phyloP scores from a whole-genome alignment of 2,797 vertebrate species.

The Nannoperca obscura region DNA sequence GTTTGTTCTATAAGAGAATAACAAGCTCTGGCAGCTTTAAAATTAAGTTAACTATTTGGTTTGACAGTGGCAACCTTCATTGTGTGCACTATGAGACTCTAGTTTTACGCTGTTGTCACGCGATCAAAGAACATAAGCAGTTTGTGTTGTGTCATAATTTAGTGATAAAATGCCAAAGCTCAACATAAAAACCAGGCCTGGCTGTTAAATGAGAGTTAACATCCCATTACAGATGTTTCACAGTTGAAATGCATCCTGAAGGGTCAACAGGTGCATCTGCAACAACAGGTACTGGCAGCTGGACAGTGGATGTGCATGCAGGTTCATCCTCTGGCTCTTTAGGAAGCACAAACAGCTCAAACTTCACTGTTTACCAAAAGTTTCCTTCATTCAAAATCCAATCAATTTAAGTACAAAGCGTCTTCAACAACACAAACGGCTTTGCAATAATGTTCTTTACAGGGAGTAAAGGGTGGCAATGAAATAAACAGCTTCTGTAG shows the following conservation, averaged over 20 bases:
- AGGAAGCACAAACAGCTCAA: background rate
- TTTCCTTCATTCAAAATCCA: constrained; percentile 4
- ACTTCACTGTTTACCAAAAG: background rate
- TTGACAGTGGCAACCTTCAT: background rate
- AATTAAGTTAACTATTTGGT: too few relatives aligned
- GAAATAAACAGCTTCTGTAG: background rate
- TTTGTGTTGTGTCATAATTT: background rate
- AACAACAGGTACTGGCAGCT: background rate
- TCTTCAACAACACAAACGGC: background rate
- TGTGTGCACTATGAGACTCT: background rate
- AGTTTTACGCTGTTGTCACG: background rate
- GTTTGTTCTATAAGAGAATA: constrained; percentile 2
- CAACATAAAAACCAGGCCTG: background rate
- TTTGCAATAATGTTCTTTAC: background rate
- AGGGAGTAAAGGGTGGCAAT: background rate
- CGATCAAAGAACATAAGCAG: background rate
- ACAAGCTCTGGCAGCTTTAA: background rate
- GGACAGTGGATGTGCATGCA: background rate
- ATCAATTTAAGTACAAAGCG: background rate
- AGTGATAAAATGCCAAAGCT: background rate
- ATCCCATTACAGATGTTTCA: constrained; percentile 25
- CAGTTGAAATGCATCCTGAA: background rate
- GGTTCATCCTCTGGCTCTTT: background rate
- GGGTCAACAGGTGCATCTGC: background rate
- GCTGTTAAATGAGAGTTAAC: background rate